Evolutionary conservation across 2,888 invertebrate species (phyloP).

Genomic region (Amphipoea oculea): DNA sequence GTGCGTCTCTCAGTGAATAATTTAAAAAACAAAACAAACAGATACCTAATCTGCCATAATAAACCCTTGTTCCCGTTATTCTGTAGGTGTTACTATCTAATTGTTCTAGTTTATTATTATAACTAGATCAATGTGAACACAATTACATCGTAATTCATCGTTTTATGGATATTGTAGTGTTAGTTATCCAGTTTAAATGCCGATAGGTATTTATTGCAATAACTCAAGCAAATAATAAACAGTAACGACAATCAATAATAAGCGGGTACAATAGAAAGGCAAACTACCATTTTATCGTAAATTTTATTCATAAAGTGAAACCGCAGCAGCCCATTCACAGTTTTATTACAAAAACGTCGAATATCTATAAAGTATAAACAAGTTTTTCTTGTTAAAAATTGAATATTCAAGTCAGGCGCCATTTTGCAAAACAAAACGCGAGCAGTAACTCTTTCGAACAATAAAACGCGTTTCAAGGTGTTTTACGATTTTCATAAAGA

Average conservation of each 20-base stretch:
- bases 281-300: constrained; percentile 28
- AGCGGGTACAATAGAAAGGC: constrained; percentile 6
- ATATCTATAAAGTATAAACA: constrained; percentile 49
- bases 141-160: constrained; percentile 37
- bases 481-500: constrained; percentile 54
- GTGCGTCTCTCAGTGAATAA: not conserved
- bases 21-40: not conserved
- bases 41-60: too few relatives aligned
- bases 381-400: constrained; percentile 46
- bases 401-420: constrained; percentile 41
- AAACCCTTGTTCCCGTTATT: not conserved
- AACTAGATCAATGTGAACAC: constrained; percentile 20
- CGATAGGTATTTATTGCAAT: constrained; percentile 48
- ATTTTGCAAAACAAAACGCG: constrained; percentile 44
- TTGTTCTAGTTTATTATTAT: constrained; percentile 28
- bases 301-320: constrained; percentile 43
- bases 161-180: constrained; percentile 27
- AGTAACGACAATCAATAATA: constrained; percentile 49
- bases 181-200: constrained; percentile 26
- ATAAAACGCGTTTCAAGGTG: constrained; percentile 43
- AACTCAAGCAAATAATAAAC: constrained; percentile 23
- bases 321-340: constrained; percentile 41
- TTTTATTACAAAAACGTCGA: constrained; percentile 49
- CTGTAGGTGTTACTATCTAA: constrained; percentile 5
- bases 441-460: constrained; percentile 55